Percentiles rank a stretch among this genome's conserved stretches.
These are phyloP conservation scores for Polymixis lichenea DNA, from an alignment of 2,888 invertebrate genomes.

Conservation along the genomic window DNA sequence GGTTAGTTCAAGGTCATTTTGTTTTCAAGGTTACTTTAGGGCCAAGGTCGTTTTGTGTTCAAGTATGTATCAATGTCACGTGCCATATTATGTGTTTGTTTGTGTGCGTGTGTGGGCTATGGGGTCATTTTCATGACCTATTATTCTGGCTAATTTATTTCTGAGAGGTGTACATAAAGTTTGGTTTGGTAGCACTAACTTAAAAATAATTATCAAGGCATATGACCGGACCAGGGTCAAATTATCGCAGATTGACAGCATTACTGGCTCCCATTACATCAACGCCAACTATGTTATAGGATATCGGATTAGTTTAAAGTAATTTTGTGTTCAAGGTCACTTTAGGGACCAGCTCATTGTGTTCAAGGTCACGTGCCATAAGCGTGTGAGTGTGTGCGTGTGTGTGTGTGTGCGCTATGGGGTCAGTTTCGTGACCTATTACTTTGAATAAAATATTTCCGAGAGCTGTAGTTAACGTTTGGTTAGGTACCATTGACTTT, in stretches of 20 bases:
- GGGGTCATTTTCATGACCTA: background rate
- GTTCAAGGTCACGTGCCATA: too few species aligned
- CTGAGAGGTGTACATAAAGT: background rate
- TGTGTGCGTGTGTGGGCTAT: slow-evolving; percentile 1
- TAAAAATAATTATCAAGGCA: slow-evolving; percentile 93
- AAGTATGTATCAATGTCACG: too few species aligned
- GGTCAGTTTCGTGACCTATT: too few species aligned
- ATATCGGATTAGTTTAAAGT: slow-evolving; percentile 90
- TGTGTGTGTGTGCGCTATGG: too few species aligned
- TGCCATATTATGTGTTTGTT: background rate
- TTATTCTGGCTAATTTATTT: too few species aligned
- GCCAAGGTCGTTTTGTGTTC: background rate
- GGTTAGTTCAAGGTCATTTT: slow-evolving; percentile 71
- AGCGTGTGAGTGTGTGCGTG: background rate
- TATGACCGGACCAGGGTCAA: slow-evolving; percentile 98
- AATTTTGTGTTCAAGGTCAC: slow-evolving; percentile 68
- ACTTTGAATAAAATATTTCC: too few species aligned
- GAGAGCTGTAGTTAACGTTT: too few species aligned
- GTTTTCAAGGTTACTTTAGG: background rate
- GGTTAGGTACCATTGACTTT: too few species aligned
- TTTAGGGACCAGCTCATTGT: background rate
- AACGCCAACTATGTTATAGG: slow-evolving; percentile 98
- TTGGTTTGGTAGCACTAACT: background rate
- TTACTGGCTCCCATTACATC: slow-evolving; percentile 96
- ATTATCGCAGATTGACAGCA: slow-evolving; percentile 93